Evolutionary conservation across 2,797 vertebrate species (phyloP).

Genomic region (Gymnocypris eckloni): DNA sequence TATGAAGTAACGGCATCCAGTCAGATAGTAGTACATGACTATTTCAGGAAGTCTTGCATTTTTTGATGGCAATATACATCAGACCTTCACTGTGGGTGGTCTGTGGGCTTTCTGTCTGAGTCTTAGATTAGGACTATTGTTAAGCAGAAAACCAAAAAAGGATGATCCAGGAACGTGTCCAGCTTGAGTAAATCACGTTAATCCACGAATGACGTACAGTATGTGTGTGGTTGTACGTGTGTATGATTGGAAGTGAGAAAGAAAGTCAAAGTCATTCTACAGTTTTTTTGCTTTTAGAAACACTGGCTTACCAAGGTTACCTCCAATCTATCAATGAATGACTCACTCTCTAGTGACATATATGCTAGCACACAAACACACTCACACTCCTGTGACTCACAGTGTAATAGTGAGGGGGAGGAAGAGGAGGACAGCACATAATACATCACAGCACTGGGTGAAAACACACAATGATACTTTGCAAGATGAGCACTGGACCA

Average conservation of each 20-base stretch:
- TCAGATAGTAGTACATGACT: not conserved
- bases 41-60: not conserved
- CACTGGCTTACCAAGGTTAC: slow-evolving; percentile 43
- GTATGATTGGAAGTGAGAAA: slow-evolving; percentile 7
- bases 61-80: not conserved
- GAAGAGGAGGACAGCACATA: slow-evolving; percentile 40
- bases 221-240: not conserved
- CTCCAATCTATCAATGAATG: slow-evolving; percentile 57
- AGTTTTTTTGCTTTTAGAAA: slow-evolving; percentile 28
- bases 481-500: slow-evolving; percentile 12
- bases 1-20: not conserved
- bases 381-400: slow-evolving; percentile 51
- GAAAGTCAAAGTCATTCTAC: slow-evolving; percentile 9
- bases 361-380: slow-evolving; percentile 28
- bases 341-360: slow-evolving; percentile 56
- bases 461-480: slow-evolving; percentile 39
- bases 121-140: slow-evolving; percentile 32
- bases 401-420: slow-evolving; percentile 47
- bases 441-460: slow-evolving; percentile 45
- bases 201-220: not conserved
- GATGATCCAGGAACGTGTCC: slow-evolving; percentile 20
- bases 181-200: not conserved
- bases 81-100: not conserved
- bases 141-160: slow-evolving; percentile 27
- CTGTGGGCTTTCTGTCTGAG: slow-evolving; percentile 21